phyloP scores from a whole-genome alignment of 1,140 invertebrate genomes.

The Lasaia peninsularis region DNA sequence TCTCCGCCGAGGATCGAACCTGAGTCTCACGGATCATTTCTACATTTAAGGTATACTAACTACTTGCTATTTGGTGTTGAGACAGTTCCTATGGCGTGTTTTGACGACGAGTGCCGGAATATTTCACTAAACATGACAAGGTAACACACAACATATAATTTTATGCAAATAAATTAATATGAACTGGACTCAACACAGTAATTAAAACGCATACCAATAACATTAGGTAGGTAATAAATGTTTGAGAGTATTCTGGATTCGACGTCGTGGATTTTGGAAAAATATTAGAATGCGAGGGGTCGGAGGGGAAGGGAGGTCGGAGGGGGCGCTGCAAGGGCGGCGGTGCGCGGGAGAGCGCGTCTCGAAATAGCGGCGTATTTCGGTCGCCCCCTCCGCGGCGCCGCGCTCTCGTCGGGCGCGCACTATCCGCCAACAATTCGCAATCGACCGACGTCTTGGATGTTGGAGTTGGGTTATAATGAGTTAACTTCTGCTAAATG shows the following conservation, averaged over 20 bases:
- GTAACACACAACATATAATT: too few species aligned
- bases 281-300: neutral
- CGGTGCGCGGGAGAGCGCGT: slow-evolving; percentile 48
- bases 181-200: too few species aligned
- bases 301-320: neutral
- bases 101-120: too few species aligned
- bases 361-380: slow-evolving; percentile 71
- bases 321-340: slow-evolving; percentile 6
- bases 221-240: neutral
- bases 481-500: slow-evolving; percentile 88
- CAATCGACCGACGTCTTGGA: slow-evolving; percentile 93
- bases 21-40: too few species aligned
- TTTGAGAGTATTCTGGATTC: slow-evolving; percentile 1
- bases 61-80: too few species aligned
- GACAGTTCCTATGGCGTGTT: too few species aligned
- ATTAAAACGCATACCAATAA: too few species aligned
- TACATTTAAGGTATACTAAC: too few species aligned
- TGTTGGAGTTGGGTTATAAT: slow-evolving; percentile 89
- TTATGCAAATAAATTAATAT: too few species aligned
- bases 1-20: too few species aligned
- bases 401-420: slow-evolving; percentile 43
- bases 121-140: too few species aligned
- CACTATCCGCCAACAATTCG: slow-evolving; percentile 89
- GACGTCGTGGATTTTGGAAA: slow-evolving; percentile 20
- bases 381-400: slow-evolving; percentile 52